Evolutionary conservation across 2,888 invertebrate genomes (phyloP).

Genomic region (Pandemis corylana): DNA sequence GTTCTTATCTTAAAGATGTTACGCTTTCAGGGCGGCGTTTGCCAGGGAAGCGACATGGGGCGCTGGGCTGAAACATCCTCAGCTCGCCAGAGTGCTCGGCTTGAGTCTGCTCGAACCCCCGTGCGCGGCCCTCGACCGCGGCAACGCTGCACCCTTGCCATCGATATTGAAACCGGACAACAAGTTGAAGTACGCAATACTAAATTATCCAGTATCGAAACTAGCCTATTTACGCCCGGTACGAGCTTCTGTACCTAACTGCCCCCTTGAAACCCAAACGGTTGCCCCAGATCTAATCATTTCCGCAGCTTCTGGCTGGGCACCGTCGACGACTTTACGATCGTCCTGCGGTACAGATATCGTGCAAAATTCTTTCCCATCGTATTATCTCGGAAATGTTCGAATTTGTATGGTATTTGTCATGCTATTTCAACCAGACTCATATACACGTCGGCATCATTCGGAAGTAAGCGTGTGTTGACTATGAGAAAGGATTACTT

Average conservation of each 20-base stretch:
- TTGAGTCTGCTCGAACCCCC: slow-evolving; percentile 94
- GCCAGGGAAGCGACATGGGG: slow-evolving; percentile 94
- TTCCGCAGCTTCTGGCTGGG: neutral
- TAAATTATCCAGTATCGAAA: neutral
- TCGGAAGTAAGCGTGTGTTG: no score
- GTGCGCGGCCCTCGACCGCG: slow-evolving; percentile 95
- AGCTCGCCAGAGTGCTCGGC: slow-evolving; percentile 93
- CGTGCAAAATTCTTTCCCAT: no score
- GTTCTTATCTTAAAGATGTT: neutral
- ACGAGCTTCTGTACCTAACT: no score
- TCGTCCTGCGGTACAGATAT: no score
- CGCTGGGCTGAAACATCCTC: slow-evolving; percentile 92
- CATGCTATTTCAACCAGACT: no score
- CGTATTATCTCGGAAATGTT: no score
- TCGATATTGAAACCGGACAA: slow-evolving; percentile 84
- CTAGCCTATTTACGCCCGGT: neutral
- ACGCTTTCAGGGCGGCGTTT: slow-evolving; percentile 90
- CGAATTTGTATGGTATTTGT: no score
- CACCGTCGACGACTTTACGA: neutral
- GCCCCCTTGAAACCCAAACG: no score
- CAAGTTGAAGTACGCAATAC: slow-evolving; percentile 73
- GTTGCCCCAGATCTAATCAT: neutral
- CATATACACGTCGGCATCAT: no score
- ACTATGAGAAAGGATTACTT: no score
- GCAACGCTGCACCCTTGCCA: slow-evolving; percentile 93